phyloP scores from a whole-genome alignment of 2,113 vertebrate genomes.

The Barnardius zonarius region DNA sequence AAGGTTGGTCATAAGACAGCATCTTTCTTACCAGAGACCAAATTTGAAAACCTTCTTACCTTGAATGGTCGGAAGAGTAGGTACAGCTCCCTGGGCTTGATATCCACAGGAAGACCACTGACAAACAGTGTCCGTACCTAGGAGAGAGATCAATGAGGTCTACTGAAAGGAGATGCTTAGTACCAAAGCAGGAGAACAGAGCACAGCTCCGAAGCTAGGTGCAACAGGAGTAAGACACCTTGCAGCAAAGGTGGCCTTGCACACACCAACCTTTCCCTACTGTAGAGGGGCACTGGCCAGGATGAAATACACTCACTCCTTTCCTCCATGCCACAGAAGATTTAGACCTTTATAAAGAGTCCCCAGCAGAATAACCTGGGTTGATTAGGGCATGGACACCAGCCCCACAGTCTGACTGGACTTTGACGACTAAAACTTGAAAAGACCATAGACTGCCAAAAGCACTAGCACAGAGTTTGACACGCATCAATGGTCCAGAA shows the following conservation, averaged over 20 bases:
- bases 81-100: conserved; percentile 97
- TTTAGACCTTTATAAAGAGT: neutral
- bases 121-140: conserved; percentile 94
- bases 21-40: neutral
- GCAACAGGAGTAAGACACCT: neutral
- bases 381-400: neutral
- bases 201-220: neutral
- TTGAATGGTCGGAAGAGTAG: conserved; percentile 97
- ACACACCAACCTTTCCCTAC: neutral
- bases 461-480: neutral
- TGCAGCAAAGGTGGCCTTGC: neutral
- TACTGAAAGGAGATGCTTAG: neutral
- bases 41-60: conserved; percentile 64
- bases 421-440: neutral
- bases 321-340: neutral
- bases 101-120: conserved; percentile 95
- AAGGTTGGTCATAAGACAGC: neutral
- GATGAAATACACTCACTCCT: neutral
- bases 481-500: neutral
- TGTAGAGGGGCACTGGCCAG: accelerated
- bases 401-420: neutral
- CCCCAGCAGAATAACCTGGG: neutral
- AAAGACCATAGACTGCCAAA: neutral
- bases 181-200: neutral
- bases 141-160: neutral